Percentiles rank a stretch among this genome's conserved stretches.
Evolutionary conservation across 2,888 invertebrate species (phyloP).

Genomic region (Antheraea yamamai): DNA sequence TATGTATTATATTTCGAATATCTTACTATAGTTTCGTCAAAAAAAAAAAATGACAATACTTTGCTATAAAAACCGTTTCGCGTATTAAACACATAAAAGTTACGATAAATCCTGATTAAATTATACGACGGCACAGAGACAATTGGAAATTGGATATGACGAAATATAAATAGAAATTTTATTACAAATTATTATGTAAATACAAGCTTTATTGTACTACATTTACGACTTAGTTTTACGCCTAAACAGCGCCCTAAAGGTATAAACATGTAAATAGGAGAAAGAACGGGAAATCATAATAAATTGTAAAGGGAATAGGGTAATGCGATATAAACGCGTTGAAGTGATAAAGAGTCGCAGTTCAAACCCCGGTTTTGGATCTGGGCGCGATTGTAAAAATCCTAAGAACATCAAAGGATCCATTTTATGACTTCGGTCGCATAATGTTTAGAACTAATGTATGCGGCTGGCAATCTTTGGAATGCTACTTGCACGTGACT

Average conservation of each 20-base stretch:
- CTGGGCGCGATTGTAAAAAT: conserved; percentile 61
- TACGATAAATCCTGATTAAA: conserved; percentile 34
- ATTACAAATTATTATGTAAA: conserved; percentile 47
- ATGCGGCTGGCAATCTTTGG: conserved; percentile 32
- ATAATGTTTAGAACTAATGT: conserved; percentile 62
- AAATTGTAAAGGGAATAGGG: conserved; percentile 53
- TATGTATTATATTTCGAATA: not conserved
- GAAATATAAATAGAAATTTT: conserved; percentile 32
- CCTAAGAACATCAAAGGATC: conserved; percentile 66
- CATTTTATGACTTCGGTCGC: conserved; percentile 64
- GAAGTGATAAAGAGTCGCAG: conserved; percentile 59
- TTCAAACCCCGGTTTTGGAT: conserved; percentile 48
- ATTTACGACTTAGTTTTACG: conserved; percentile 23
- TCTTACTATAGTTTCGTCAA: not conserved
- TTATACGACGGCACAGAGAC: conserved; percentile 19
- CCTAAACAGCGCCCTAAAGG: conserved; percentile 16
- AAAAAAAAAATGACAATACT: not conserved
- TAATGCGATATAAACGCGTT: conserved; percentile 60
- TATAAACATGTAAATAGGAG: conserved; percentile 38
- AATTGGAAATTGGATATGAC: conserved; percentile 30
- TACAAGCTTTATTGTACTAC: conserved; percentile 43
- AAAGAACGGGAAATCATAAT: conserved; percentile 54
- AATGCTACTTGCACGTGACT: conserved; percentile 6
- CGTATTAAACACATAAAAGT: conserved; percentile 35
- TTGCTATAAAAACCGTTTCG: conserved; percentile 11